Evolutionary conservation across 2,888 invertebrate genomes (phyloP), one percentile per base, ranked within the genome.

Genomic region (Dexiosoma caninum): DNA sequence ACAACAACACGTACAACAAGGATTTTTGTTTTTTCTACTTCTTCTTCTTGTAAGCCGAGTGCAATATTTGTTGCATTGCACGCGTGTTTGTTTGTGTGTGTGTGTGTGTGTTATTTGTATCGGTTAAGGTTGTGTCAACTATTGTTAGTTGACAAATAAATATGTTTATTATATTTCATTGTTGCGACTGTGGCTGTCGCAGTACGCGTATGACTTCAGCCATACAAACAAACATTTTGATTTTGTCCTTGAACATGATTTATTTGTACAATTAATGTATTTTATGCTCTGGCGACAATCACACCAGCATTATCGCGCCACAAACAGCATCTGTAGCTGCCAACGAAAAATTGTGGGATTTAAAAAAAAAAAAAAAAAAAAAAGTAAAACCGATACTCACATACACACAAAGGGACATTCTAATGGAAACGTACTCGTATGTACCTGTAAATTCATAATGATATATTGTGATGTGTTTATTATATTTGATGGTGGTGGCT

Each of bases 201-300:
- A 70, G 55, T 69, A n/a, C n/a, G n/a, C n/a, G n/a, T n/a, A n/a
- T 69, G 32, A 37, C 12, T 27, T 59, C 21, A 23, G n/a, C n/a
- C 9, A 19, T 9, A 32, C 14, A 62, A 46, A 35, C 27, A 60
- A 55, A 75, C 44, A 75, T 66, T 76, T 66, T 70, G 49, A 60
- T 57, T 72, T 51, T 81, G 81, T 77, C 81, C 81, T 81, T 81
- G 81, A 81, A 77, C 77, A 81, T 77, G 77, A 81, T 77, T 77
- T 81, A 81, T 81, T 81, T 74, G 69, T 64, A 81, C 81, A 77
- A 81, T 81, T 81, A 81, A 81, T 74, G 72, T 77, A 69, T 77
- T 77, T 49, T 64, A 66, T 74, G 77, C 62, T 62, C 35, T 57
- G 19, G 67, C 66, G 59, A 57, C 62, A 49, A 21, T 42, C 64